phyloP scores from a whole-genome alignment of 2,888 invertebrate genomes.

The Boloria euphrosyne region DNA sequence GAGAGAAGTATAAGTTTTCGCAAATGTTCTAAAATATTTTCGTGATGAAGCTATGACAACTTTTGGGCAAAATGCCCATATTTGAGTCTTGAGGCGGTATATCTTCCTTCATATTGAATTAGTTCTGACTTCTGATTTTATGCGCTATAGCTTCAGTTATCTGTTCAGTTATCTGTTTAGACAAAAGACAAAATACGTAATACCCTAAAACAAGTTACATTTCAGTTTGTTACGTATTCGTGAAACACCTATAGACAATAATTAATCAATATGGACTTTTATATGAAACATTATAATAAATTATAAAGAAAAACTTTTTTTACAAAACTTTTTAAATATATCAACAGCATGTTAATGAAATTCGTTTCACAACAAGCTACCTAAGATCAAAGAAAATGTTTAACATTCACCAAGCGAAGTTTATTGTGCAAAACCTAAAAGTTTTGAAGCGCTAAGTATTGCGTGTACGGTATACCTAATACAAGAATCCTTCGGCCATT shows the following conservation, averaged over 20 bases:
- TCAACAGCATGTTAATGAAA: constrained; percentile 1
- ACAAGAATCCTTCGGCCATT: constrained; percentile 9
- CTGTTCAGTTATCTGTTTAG: too few species aligned
- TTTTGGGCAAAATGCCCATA: too few species aligned
- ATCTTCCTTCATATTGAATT: too few species aligned
- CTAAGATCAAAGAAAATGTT: constrained; percentile 19
- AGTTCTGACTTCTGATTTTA: too few species aligned
- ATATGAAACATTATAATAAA: too few species aligned
- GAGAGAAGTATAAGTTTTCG: neutral
- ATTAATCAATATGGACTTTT: too few species aligned
- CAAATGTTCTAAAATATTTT: constrained; percentile 7
- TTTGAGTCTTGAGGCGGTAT: too few species aligned
- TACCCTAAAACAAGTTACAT: too few species aligned
- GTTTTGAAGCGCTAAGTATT: constrained; percentile 8
- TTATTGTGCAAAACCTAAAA: constrained; percentile 9
- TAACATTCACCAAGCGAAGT: constrained; percentile 14
- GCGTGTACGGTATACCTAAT: neutral
- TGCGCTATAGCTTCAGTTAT: too few species aligned
- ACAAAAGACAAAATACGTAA: too few species aligned
- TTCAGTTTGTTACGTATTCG: too few species aligned
- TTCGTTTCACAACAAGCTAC: neutral
- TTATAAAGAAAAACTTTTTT: neutral
- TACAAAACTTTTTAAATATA: neutral
- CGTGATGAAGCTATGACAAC: neutral
- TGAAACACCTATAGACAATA: too few species aligned